A percentile compares a stretch with the other conserved stretches of the same genome.
These are phyloP conservation scores for Anticlea derivata DNA, from an alignment of 2,888 invertebrate species.

Conservation along the genomic window DNA sequence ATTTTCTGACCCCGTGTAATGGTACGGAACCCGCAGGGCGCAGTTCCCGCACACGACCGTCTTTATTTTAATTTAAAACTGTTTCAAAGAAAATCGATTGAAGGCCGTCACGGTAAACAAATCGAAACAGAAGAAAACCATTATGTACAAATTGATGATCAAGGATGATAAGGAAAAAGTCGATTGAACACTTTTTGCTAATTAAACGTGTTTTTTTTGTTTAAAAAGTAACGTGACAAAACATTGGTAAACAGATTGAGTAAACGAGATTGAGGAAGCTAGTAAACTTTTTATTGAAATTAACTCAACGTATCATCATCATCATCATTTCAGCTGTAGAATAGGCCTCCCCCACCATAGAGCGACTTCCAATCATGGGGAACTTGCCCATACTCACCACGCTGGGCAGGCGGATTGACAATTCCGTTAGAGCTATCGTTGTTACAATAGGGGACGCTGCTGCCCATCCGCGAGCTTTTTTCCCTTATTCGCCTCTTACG, in stretches of 20 bases:
- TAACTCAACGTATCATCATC: not conserved
- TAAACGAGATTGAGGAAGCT: slow-evolving; percentile 30
- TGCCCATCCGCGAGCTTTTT: too few relatives aligned
- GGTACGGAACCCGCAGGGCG: too few relatives aligned
- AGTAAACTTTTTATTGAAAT: slow-evolving; percentile 1
- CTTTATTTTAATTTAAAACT: not conserved
- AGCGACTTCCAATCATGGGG: too few relatives aligned
- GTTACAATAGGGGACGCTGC: too few relatives aligned
- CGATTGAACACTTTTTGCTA: slow-evolving; percentile 41
- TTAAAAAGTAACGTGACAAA: slow-evolving; percentile 18
- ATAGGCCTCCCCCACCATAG: too few relatives aligned
- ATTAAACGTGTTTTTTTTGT: slow-evolving; percentile 25
- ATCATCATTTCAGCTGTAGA: too few relatives aligned
- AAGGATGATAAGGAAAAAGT: slow-evolving; percentile 46
- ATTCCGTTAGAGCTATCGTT: too few relatives aligned
- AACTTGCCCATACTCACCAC: too few relatives aligned
- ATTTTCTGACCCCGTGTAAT: too few relatives aligned
- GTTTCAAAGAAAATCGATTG: slow-evolving; percentile 37
- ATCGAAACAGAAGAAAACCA: slow-evolving; percentile 44
- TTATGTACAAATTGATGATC: slow-evolving; percentile 40
- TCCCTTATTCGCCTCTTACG: too few relatives aligned
- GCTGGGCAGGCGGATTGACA: too few relatives aligned
- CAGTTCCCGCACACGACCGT: not conserved
- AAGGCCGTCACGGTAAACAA: slow-evolving; percentile 51
- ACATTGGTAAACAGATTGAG: slow-evolving; percentile 11